A percentile compares a stretch with the other conserved stretches of the same genome.
Evolutionary conservation across 2,797 vertebrate species (phyloP).

Genomic region (Enteromius trimaculatus): DNA sequence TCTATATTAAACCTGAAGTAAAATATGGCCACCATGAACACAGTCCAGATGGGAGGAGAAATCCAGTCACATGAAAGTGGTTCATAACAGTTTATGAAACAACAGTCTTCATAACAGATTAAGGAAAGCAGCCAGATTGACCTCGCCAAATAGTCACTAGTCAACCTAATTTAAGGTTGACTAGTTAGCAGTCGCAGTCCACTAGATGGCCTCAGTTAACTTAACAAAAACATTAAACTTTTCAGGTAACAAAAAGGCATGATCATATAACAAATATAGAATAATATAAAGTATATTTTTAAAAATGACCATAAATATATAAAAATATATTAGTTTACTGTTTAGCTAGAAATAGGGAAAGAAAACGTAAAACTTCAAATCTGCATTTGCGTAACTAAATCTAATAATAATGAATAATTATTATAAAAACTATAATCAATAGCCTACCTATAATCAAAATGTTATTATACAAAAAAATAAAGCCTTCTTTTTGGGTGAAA

Average conservation of each 20-base stretch:
- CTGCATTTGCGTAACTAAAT: too few relatives aligned
- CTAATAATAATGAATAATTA: too few relatives aligned
- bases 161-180: neutral
- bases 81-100: constrained; percentile 1
- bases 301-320: neutral
- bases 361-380: too few relatives aligned
- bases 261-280: neutral
- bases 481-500: neutral
- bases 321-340: neutral
- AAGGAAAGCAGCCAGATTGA: neutral
- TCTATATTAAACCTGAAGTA: neutral
- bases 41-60: constrained; percentile 1
- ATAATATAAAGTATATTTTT: neutral
- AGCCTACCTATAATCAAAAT: neutral
- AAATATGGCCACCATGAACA: neutral
- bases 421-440: too few relatives aligned
- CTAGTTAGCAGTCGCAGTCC: neutral
- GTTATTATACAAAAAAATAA: neutral
- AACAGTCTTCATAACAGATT: neutral
- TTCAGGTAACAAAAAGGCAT: neutral
- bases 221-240: neutral
- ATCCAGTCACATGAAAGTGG: neutral
- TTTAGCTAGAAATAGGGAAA: neutral
- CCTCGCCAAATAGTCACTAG: too few relatives aligned
- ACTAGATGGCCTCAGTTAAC: constrained; percentile 30